Evolutionary conservation across 1,140 invertebrate species (phyloP).

Genomic region (Saccostrea cuccullata): DNA sequence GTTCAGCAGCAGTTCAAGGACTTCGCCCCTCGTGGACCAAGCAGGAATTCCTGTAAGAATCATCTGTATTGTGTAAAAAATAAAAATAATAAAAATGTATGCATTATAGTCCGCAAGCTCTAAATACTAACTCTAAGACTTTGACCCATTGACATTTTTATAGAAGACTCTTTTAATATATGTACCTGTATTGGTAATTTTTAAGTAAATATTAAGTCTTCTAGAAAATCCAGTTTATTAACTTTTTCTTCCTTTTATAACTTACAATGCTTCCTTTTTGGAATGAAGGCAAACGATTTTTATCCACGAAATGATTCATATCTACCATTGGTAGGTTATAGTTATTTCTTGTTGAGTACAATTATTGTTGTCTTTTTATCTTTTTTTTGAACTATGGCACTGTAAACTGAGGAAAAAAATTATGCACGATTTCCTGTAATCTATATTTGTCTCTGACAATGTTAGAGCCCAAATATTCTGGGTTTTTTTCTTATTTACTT

Average conservation of each 20-base stretch:
- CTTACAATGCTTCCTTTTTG: neutral
- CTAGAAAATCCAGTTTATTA: neutral
- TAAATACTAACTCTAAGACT: too few relatives aligned
- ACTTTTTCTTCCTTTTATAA: neutral
- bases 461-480: too few relatives aligned
- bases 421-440: too few relatives aligned
- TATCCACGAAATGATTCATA: constrained; percentile 21
- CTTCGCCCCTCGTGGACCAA: constrained; percentile 66
- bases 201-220: neutral
- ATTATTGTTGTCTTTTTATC: neutral
- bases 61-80: neutral
- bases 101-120: too few relatives aligned
- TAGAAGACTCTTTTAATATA: neutral
- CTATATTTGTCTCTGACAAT: too few relatives aligned
- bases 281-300: constrained; percentile 8
- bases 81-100: neutral
- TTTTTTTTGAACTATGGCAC: neutral
- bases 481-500: too few relatives aligned
- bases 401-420: too few relatives aligned
- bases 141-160: too few relatives aligned
- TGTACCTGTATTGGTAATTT: neutral
- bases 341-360: neutral
- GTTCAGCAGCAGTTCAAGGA: constrained; percentile 42
- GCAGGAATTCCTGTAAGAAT: constrained; percentile 66
- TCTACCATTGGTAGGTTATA: constrained; percentile 11